Evolutionary conservation across 2,888 invertebrate species (phyloP).

Genomic region (Congeria kusceri): DNA sequence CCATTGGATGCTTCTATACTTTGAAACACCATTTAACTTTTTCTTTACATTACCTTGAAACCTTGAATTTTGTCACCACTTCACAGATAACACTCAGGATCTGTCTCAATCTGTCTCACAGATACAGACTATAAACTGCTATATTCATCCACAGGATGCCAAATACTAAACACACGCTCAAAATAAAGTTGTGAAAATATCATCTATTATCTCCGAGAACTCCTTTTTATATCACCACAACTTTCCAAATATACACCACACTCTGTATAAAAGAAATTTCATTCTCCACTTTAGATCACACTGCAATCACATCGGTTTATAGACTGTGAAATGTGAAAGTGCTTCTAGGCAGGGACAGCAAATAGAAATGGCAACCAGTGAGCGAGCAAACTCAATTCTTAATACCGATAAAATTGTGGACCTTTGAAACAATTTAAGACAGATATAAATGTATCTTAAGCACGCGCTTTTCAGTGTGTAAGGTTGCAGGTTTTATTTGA

Average conservation of each 20-base stretch:
- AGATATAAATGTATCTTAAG: too few species aligned
- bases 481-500: too few species aligned
- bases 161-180: conserved; percentile 31
- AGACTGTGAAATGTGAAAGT: conserved; percentile 4
- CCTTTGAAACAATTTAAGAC: too few species aligned
- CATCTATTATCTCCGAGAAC: conserved; percentile 21
- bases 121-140: conserved; percentile 27
- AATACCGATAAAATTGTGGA: too few species aligned
- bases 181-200: conserved; percentile 32
- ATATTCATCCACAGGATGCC: conserved; percentile 31
- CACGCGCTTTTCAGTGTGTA: too few species aligned
- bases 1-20: too few species aligned
- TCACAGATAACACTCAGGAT: too few species aligned
- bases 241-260: conserved; percentile 41
- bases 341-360: not conserved
- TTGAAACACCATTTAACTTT: too few species aligned
- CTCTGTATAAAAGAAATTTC: conserved; percentile 20
- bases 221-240: conserved; percentile 20
- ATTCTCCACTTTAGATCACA: not conserved
- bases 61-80: too few species aligned
- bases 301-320: not conserved
- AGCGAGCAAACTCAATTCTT: not conserved
- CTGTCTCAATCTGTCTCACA: too few species aligned
- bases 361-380: not conserved
- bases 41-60: too few species aligned